phyloP scores from a whole-genome alignment of 2,888 invertebrate genomes.

The Molorchus minor region DNA sequence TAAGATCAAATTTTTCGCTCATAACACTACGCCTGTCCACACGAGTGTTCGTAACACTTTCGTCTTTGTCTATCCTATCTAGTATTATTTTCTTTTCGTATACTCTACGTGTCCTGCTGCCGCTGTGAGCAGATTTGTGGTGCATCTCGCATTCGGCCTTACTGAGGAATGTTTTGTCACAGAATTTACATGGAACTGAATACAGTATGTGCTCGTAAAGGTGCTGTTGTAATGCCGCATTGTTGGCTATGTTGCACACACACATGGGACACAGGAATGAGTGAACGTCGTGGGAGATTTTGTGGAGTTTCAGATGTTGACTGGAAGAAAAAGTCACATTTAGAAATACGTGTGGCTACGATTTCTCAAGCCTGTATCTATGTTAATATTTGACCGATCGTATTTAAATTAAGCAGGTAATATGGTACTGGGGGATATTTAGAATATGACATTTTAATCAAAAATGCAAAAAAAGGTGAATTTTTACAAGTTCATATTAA shows the following conservation, averaged over 20 bases:
- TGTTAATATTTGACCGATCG: constrained; percentile 3
- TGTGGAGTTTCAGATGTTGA: constrained; percentile 30
- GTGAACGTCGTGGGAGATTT: constrained; percentile 27
- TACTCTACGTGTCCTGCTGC: constrained; percentile 15
- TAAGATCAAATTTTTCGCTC: neutral
- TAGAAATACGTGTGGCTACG: too few species aligned
- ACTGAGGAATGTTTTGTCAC: constrained; percentile 38
- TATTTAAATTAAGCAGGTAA: too few species aligned
- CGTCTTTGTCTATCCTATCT: constrained; percentile 14
- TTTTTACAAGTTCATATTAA: too few species aligned
- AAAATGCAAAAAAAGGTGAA: too few species aligned
- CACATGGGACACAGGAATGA: constrained; percentile 37
- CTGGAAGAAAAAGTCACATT: too few species aligned
- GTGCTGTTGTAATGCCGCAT: constrained; percentile 34
- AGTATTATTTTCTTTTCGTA: constrained; percentile 27
- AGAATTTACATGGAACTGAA: constrained; percentile 38
- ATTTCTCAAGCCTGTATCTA: too few species aligned
- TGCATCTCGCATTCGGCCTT: constrained; percentile 25
- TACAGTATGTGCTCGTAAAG: constrained; percentile 35
- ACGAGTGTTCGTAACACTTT: neutral
- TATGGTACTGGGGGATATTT: too few species aligned
- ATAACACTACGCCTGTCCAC: neutral
- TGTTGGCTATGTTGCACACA: constrained; percentile 24
- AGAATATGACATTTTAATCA: too few species aligned
- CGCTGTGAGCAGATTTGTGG: constrained; percentile 18